These are phyloP conservation scores for Dallia pectoralis DNA, from an alignment of 2,797 vertebrate species.

Conservation along the genomic window DNA sequence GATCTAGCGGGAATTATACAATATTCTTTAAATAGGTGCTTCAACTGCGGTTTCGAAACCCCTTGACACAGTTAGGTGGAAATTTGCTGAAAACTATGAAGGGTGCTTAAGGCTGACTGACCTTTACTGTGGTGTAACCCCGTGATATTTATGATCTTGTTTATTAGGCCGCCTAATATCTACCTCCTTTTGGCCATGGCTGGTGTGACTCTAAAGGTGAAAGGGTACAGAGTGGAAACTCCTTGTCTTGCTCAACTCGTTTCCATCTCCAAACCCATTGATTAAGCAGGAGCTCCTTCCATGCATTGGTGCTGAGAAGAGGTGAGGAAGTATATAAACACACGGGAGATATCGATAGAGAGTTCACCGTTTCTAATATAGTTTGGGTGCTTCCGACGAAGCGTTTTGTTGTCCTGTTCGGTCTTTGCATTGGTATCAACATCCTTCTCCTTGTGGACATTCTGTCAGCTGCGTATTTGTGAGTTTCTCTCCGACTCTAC, in stretches of 20 bases:
- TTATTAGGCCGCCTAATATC: slow-evolving; percentile 19
- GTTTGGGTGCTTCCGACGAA: neutral
- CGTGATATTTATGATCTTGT: slow-evolving; percentile 32
- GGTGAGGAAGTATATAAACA: neutral
- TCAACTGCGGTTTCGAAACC: too few relatives aligned
- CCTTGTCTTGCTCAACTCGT: neutral
- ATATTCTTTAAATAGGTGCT: too few relatives aligned
- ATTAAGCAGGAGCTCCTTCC: too few relatives aligned
- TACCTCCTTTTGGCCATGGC: neutral
- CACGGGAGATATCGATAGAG: too few relatives aligned
- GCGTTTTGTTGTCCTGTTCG: neutral
- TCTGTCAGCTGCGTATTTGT: neutral
- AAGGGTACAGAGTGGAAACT: neutral
- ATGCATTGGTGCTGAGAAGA: too few relatives aligned
- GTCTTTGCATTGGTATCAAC: slow-evolving; percentile 6
- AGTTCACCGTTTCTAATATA: neutral
- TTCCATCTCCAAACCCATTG: too few relatives aligned
- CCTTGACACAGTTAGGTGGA: too few relatives aligned
- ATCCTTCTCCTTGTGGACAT: neutral
- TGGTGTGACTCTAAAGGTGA: neutral
- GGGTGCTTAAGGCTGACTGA: slow-evolving; percentile 31
- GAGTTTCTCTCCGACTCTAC: neutral
- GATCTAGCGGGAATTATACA: too few relatives aligned
- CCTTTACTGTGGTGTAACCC: slow-evolving; percentile 17
- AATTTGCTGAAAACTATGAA: slow-evolving; percentile 17